Evolutionary conservation across 2,113 vertebrate species (phyloP).

Genomic region (Melozone crissalis): DNA sequence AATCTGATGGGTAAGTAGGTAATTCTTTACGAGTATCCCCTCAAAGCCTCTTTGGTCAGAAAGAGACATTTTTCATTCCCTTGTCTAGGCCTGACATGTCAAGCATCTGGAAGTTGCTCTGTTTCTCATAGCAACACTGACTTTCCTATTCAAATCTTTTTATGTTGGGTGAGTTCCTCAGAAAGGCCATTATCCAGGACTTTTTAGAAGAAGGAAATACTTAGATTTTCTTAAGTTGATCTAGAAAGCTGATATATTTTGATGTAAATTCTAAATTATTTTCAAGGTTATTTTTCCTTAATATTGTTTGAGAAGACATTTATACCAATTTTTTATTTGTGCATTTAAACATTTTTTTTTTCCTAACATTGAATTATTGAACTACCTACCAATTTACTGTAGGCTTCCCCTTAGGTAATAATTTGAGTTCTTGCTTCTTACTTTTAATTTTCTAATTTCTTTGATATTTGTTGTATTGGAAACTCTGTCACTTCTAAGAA

Average conservation of each 20-base stretch:
- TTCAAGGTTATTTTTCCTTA: background rate
- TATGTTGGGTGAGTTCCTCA: constrained; percentile 64
- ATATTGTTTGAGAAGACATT: background rate
- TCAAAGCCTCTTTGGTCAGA: constrained; percentile 76
- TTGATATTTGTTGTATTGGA: background rate
- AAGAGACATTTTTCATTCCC: constrained; percentile 60
- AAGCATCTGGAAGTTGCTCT: constrained; percentile 67
- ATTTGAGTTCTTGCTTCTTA: background rate
- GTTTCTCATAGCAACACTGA: constrained; percentile 46
- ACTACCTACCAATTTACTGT: background rate
- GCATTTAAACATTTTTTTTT: fast-evolving
- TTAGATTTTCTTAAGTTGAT: background rate
- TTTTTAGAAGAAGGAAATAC: background rate
- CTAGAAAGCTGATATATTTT: background rate
- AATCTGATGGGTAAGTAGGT: constrained; percentile 98
- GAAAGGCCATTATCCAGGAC: background rate
- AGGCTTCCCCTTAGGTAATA: background rate
- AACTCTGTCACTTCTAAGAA: background rate
- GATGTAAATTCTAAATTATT: background rate
- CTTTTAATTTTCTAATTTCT: background rate
- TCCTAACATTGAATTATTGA: background rate
- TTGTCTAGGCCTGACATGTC: constrained; percentile 65
- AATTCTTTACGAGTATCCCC: constrained; percentile 76
- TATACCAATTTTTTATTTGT: background rate
- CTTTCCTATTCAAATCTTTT: constrained; percentile 30